A percentile compares a stretch with the other conserved stretches of the same genome.
Conservation (phyloP, 2,888 invertebrate genomes). For the Polylopha cassiicola region DNA sequence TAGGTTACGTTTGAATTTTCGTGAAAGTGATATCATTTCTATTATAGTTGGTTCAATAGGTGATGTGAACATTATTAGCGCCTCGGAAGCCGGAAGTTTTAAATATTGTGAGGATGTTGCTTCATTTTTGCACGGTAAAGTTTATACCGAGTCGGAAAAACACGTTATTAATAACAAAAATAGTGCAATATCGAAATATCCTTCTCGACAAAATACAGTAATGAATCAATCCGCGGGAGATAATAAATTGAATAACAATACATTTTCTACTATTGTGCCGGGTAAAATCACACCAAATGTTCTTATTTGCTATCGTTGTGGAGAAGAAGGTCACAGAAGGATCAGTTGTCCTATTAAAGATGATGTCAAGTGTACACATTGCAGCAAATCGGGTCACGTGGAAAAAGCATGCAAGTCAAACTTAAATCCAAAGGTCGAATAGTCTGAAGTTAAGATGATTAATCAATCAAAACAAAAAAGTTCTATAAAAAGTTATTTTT, state of each 20-base stretch:
- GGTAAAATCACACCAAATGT: slow-evolving; percentile 20
- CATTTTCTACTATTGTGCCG: too few species aligned
- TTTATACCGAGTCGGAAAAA: not conserved
- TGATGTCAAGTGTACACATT: slow-evolving; percentile 25
- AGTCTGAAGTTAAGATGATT: slow-evolving; percentile 27
- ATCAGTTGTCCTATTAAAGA: slow-evolving; percentile 16
- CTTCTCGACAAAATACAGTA: slow-evolving; percentile 1
- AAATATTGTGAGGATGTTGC: slow-evolving; percentile 23
- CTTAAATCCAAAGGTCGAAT: slow-evolving; percentile 23
- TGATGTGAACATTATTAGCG: slow-evolving; percentile 26
- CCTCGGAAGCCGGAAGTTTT: slow-evolving; percentile 28
- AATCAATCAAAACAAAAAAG: slow-evolving; percentile 19
- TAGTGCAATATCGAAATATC: not conserved
- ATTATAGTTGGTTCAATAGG: slow-evolving; percentile 29
- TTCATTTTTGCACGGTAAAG: slow-evolving; percentile 21
- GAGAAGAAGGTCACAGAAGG: slow-evolving; percentile 21
- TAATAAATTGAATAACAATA: too few species aligned
- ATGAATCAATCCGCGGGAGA: slow-evolving; percentile 23
- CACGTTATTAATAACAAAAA: too few species aligned
- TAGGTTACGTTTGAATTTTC: slow-evolving; percentile 25
- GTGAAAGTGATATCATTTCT: slow-evolving; percentile 28
- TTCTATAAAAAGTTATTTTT: slow-evolving; percentile 23
- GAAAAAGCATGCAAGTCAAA: slow-evolving; percentile 26
- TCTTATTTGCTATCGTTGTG: slow-evolving; percentile 25
- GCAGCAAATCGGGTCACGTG: slow-evolving; percentile 26